phyloP scores from a whole-genome alignment of 2,888 invertebrate species.

The Dasypogon diadema region DNA sequence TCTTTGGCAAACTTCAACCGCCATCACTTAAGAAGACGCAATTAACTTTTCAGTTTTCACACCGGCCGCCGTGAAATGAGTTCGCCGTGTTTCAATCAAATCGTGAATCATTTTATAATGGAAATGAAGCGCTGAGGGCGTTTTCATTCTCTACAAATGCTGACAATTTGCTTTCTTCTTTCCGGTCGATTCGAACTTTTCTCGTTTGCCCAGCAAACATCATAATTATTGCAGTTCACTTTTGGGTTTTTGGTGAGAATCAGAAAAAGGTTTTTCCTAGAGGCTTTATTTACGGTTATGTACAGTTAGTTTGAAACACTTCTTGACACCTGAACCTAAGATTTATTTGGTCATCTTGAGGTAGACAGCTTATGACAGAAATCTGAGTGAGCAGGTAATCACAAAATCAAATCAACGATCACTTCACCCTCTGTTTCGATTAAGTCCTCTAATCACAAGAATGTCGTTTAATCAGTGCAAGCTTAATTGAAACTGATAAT shows the following conservation, averaged over 20 bases:
- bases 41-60: constrained; percentile 53
- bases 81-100: constrained; percentile 46
- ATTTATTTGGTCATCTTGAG: too few species aligned
- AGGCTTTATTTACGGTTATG: too few species aligned
- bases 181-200: not conserved
- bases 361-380: too few species aligned
- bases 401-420: too few species aligned
- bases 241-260: not conserved
- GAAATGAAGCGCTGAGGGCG: constrained; percentile 41
- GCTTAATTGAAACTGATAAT: too few species aligned
- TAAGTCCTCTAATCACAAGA: too few species aligned
- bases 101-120: constrained; percentile 50
- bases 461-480: too few species aligned
- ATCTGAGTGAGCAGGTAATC: too few species aligned
- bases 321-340: too few species aligned
- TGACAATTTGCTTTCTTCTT: not conserved
- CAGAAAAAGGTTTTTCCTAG: not conserved
- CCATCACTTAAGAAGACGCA: constrained; percentile 37
- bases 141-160: not conserved
- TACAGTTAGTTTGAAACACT: too few species aligned
- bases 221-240: not conserved
- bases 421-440: too few species aligned
- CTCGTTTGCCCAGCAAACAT: not conserved
- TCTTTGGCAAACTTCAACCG: constrained; percentile 43
- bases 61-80: constrained; percentile 45